Conservation (phyloP, 2,113 vertebrate genomes). For the Amphiprion ocellaris region DNA sequence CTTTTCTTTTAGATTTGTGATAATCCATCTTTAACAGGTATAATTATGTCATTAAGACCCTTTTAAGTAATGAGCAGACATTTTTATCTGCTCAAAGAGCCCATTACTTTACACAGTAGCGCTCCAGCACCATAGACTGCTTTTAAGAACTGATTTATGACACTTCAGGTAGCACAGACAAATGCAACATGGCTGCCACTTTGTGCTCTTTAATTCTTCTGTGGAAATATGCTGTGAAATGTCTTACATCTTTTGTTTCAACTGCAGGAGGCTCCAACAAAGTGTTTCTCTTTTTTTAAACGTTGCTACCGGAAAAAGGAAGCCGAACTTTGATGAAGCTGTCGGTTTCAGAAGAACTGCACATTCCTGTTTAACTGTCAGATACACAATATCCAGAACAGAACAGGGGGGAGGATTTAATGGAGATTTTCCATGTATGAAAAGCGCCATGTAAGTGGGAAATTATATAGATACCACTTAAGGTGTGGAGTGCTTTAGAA, state of each 20-base stretch:
- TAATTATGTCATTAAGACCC: constrained; percentile 5
- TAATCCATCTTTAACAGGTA: neutral
- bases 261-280: too few relatives aligned
- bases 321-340: neutral
- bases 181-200: constrained; percentile 24
- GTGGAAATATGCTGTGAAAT: too few relatives aligned
- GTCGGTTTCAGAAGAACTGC: neutral
- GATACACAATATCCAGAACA: constrained; percentile 1
- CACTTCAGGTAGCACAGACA: constrained; percentile 28
- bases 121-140: constrained; percentile 1
- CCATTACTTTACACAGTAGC: constrained; percentile 14
- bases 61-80: neutral
- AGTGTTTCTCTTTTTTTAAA: neutral
- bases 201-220: neutral
- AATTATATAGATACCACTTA: neutral
- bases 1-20: too few relatives aligned
- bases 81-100: constrained; percentile 15
- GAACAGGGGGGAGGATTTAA: constrained; percentile 1
- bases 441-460: neutral
- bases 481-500: constrained; percentile 7
- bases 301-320: neutral
- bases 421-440: neutral
- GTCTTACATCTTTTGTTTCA: too few relatives aligned
- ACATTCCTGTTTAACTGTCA: constrained; percentile 1
- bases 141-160: constrained; percentile 31